Evolutionary conservation across 92 coral and sea anemone species (phyloP).

Genomic region (Chrysogorgia sp.): DNA sequence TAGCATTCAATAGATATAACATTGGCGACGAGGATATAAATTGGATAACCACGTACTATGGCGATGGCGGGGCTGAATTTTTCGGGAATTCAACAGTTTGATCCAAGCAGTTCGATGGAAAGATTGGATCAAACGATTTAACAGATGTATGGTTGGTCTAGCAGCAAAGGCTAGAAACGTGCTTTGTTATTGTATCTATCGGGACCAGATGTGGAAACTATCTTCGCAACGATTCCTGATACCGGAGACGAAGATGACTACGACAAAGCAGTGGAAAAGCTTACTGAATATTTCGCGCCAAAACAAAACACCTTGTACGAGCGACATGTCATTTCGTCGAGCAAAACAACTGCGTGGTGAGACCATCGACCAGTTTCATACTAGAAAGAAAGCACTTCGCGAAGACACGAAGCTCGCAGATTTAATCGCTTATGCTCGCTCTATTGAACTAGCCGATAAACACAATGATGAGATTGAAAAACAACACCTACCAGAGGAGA

Average conservation of each 20-base stretch:
- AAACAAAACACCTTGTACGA: conserved; percentile 34
- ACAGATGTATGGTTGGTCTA: conserved; percentile 30
- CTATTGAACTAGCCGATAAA: conserved; percentile 30
- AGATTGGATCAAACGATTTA: conserved; percentile 23
- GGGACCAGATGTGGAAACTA: conserved; percentile 41
- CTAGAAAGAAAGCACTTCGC: conserved; percentile 38
- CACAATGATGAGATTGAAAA: conserved; percentile 35
- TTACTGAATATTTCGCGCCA: conserved; percentile 29
- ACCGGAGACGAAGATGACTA: conserved; percentile 37
- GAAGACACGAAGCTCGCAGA: conserved; percentile 23
- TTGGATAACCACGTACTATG: neutral
- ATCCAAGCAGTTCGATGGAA: conserved; percentile 21
- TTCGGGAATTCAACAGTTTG: conserved; percentile 27
- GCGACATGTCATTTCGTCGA: conserved; percentile 28
- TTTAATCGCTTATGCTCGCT: conserved; percentile 5
- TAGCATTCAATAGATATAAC: no score
- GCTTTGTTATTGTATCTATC: conserved; percentile 33
- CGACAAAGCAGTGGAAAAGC: conserved; percentile 42
- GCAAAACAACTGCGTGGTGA: neutral
- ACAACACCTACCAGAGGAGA: conserved; percentile 1
- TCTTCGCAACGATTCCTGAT: conserved; percentile 23
- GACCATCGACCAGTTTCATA: conserved; percentile 38
- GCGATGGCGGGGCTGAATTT: conserved; percentile 8
- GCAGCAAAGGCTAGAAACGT: conserved; percentile 22
- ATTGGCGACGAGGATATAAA: conserved; percentile 10